phyloP scores from a whole-genome alignment of 1,140 invertebrate genomes.

The Magallana gigas region DNA sequence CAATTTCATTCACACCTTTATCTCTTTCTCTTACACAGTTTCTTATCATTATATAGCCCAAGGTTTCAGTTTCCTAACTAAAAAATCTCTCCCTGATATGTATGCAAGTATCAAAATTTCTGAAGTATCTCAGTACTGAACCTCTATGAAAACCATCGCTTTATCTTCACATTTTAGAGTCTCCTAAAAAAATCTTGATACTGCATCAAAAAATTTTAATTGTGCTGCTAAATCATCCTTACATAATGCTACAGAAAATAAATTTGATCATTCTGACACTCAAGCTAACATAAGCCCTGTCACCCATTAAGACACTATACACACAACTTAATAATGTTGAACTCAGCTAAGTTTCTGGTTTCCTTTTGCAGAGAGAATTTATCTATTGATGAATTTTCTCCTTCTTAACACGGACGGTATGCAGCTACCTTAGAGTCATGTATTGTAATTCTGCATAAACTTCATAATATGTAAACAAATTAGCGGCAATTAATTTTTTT shows the following conservation, averaged over 20 bases:
- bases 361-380: conserved; percentile 5
- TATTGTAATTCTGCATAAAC: background rate
- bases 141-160: background rate
- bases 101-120: too few relatives aligned
- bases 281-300: background rate
- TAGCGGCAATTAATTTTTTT: background rate
- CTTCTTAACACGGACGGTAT: background rate
- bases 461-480: background rate
- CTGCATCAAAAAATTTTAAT: background rate
- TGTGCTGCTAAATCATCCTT: conserved; percentile 9
- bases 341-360: background rate
- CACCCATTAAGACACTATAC: background rate
- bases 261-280: background rate
- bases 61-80: background rate
- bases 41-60: background rate
- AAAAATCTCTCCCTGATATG: too few relatives aligned
- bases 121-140: background rate
- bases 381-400: conserved; percentile 30
- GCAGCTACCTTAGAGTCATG: background rate
- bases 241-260: conserved; percentile 17
- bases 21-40: background rate
- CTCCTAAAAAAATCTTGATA: background rate
- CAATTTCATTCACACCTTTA: background rate
- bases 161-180: background rate
- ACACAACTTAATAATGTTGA: conserved; percentile 7